Evolutionary conservation across 2,113 vertebrate species (phyloP), one percentile per base, ranked within the genome.

Genomic region (Lasiurus borealis): DNA sequence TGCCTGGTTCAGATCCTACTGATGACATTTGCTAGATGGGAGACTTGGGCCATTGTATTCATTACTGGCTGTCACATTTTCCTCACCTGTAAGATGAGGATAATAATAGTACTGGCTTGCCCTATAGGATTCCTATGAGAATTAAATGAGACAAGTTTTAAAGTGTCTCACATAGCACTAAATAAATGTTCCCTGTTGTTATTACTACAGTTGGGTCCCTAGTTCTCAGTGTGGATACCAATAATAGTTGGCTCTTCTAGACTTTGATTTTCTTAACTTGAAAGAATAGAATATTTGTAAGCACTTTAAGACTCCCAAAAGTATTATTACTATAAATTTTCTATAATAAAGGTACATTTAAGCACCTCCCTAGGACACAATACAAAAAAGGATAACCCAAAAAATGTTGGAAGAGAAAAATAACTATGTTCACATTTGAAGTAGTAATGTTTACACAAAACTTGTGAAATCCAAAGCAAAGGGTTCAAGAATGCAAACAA

Each of bases 271-370:
- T 73, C 82, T 93, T 81, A 54, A 90, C 48, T 81, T 88, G 71
- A 88, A 83, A 93, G 77, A 87, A 72, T 59, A 68, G 52, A 95
- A 62, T 73, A n/a, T 75, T 96, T 94, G 12, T 62, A 92, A 91
- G 73, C 16, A 68, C 40, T 85, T 85, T 36, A 46, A 77, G 34
- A 59, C 31, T 90, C 81, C 50, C 68, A 29, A 73, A 76, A 59
- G 76, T 34, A 82, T 73, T 64, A 75, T 95, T 85, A 66, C 66
- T 40, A 5, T 64, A 64, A 66, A 25, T 68, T 62, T 29, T 90
- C 71, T 73, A 68, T 59, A 93, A 57, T 96, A 87, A 91, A 87
- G n/a, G 25, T 71, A 66, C 13, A 6, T 34, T 36, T 54, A 93
- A 90, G n/a, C 27, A 76, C 62, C 50, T 2, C 10, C 36, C 72